Evolutionary conservation across 2,797 vertebrate species (phyloP), one percentile per base, ranked within the genome.

Genomic region (Potorous gilbertii): DNA sequence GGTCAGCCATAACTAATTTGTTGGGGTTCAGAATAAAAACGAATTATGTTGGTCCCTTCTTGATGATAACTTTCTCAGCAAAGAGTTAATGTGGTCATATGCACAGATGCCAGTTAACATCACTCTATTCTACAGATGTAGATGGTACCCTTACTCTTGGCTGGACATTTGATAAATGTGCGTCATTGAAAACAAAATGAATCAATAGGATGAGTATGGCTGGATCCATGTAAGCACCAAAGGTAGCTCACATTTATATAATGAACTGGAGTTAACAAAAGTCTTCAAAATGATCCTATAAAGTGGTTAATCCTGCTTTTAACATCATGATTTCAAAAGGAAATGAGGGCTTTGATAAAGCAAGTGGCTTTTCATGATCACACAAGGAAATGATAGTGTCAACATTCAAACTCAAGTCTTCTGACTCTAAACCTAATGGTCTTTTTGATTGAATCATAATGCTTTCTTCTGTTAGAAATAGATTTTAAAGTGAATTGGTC

Each of bases 361-460:
- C 18, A 74, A 81, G 24, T 24, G 21, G 11, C 24, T 92, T 92
- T 52, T 91, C 54, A 40, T 92, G 92, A 56, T 90, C 66, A 90
- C 5, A 14, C 6, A 55, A 3, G 54, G 40, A 96, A 93, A 54
- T 28, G 90, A 56, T 50, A 55, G 52, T 59, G 13, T 13, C 59
- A 95, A n/a, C 29, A 59, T 55, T 92, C 74, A 91, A 94, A 95
- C n/a, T 87, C 54, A 91, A 28, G 40, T 91, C 55, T 93, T 54
- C n/a, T 96, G 62, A 31, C 4, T 90, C 52, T 54, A 87, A 92
- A 93, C 5, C 40, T 91, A 21, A 46, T 91, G 40, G 12, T 90
- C 55, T 54, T 91, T 91, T 92, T 24, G 6, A 31, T 27, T 14
- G 93, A 13, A 24, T 90, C 94, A 92, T 52, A 91, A 14, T 56